Evolutionary conservation across 92 coral and sea anemone species (phyloP), one percentile per base, ranked within the genome.

Genomic region (Isaurus tuberculatus): DNA sequence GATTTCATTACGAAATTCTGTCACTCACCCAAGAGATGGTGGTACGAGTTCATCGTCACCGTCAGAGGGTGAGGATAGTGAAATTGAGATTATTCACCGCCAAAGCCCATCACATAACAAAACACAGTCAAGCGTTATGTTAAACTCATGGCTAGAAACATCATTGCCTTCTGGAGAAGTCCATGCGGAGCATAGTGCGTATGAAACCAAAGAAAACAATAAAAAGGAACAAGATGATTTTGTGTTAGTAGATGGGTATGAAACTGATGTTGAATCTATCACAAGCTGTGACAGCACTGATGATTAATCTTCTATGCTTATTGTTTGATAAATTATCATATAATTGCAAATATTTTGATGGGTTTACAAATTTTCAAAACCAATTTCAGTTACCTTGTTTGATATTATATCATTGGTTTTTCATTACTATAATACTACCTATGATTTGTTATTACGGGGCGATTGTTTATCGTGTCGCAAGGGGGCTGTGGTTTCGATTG

Each of bases 161-260:
- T 14, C 70, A 31, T 32, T n/a, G 31, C 9, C 25, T 15, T 28
- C 83, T 3, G 22, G 10, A 17, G 68, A 75, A 60, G 36, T 27
- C 27, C 13, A 13, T 17, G 8, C 0, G 0, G 91, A 91, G 85
- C 92, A 90, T n/a, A 88, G 88, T 8, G 88, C 94, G 0, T 88
- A 83, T 33, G 37, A 53, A 32, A 16, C 25, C 10, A 73, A 29
- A 17, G 84, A 58, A 27, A 17, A 32, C 9, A 57, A 42, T 2
- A 6, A 84, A 2, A 15, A 14, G 27, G 0, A 16, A 48, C 77
- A 71, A 17, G 92, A 88, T 25, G 97, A 93, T 34, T 93, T 88
- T 75, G 85, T 93, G 4, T 61, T 93, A 30, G 79, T 93, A 8
- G 92, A 93, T 83, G 97, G 97, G 4, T 93, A 93, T 53, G 97